phyloP scores from a whole-genome alignment of 2,797 vertebrate species.

The Ambastaia sidthimunki region DNA sequence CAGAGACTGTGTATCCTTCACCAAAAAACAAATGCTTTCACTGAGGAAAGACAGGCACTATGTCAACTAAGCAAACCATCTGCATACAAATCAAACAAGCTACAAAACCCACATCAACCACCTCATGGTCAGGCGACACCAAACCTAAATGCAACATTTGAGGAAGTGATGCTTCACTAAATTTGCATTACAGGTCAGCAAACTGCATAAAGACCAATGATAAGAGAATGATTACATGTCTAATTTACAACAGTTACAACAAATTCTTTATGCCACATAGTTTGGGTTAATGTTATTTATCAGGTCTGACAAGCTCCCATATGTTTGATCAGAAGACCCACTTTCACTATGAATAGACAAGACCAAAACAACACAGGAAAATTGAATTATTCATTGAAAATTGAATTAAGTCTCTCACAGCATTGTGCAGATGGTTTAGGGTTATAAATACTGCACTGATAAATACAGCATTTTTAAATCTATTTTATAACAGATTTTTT shows the following conservation, averaged over 20 bases:
- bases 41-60: slow-evolving; percentile 28
- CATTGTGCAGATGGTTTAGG: too few species aligned
- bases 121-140: not conserved
- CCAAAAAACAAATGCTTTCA: slow-evolving; percentile 47
- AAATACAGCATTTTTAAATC: too few species aligned
- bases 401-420: too few species aligned
- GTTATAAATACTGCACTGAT: too few species aligned
- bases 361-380: not conserved
- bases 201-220: not conserved
- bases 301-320: slow-evolving; percentile 11
- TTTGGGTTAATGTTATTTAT: not conserved
- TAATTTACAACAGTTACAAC: not conserved
- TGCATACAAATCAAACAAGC: slow-evolving; percentile 53
- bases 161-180: not conserved
- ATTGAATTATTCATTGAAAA: not conserved
- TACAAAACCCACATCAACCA: not conserved
- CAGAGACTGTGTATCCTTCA: slow-evolving; percentile 25
- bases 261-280: not conserved
- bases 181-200: not conserved
- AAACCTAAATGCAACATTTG: not conserved
- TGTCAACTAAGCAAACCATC: slow-evolving; percentile 27
- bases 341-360: not conserved
- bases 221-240: not conserved
- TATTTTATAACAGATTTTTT: too few species aligned
- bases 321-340: not conserved